A percentile compares a stretch with the other conserved stretches of the same genome.
These are phyloP conservation scores for Plestiodon gilberti DNA, from an alignment of 2,113 vertebrate genomes.

Conservation along the genomic window DNA sequence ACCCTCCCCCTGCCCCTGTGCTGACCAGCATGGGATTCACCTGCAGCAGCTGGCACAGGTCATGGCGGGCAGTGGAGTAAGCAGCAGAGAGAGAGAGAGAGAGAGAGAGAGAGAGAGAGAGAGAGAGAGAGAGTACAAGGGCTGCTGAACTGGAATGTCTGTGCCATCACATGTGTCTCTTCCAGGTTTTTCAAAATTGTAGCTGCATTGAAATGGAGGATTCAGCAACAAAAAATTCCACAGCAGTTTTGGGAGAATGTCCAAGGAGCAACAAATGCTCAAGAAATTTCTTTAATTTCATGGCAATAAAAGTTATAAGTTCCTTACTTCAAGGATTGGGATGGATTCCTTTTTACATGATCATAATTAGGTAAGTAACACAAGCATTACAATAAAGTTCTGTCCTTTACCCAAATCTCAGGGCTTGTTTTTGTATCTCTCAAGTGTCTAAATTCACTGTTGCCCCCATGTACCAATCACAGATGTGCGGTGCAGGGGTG, in stretches of 20 bases:
- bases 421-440: not conserved
- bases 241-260: slow-evolving; percentile 85
- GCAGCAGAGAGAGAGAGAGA: too few species aligned
- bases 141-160: not conserved
- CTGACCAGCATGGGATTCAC: too few species aligned
- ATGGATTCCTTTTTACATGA: slow-evolving; percentile 74
- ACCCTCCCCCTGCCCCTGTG: too few species aligned
- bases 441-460: not conserved
- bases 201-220: slow-evolving; percentile 79
- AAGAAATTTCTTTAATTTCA: slow-evolving; percentile 82
- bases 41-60: too few species aligned
- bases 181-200: slow-evolving; percentile 91
- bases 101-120: not conserved
- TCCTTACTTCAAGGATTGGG: slow-evolving; percentile 79
- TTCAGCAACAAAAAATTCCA: slow-evolving; percentile 74
- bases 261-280: slow-evolving; percentile 77
- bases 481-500: too few species aligned
- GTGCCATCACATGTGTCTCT: not conserved
- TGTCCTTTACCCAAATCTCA: not conserved
- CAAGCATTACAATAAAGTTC: not conserved
- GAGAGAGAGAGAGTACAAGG: not conserved
- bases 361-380: slow-evolving; percentile 82
- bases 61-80: too few species aligned
- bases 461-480: not conserved
- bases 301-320: slow-evolving; percentile 73